phyloP scores from a whole-genome alignment of 23 tunicate genomes.

The Styela clava region DNA sequence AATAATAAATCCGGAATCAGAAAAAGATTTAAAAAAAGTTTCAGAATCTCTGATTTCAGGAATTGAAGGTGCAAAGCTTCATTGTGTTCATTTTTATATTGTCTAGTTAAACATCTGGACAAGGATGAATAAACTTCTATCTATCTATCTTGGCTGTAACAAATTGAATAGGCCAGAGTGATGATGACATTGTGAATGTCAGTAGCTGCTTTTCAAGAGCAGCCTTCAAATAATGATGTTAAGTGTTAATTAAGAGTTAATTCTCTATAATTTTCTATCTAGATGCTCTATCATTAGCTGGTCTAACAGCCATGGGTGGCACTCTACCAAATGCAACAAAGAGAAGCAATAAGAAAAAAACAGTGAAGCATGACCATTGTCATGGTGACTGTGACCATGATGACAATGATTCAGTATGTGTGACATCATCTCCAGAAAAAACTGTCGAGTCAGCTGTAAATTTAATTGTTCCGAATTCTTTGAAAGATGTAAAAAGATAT shows the following conservation, averaged over 20 bases:
- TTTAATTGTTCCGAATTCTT: slow-evolving; percentile 12
- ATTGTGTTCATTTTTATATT: neutral
- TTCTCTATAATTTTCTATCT: neutral
- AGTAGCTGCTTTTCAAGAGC: too few relatives aligned
- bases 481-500: neutral
- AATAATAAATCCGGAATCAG: neutral
- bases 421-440: neutral
- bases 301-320: neutral
- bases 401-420: slow-evolving; percentile 5
- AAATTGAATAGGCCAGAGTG: too few relatives aligned
- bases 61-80: slow-evolving; percentile 16
- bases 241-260: too few relatives aligned
- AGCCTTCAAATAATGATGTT: too few relatives aligned
- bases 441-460: slow-evolving; percentile 5
- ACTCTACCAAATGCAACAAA: neutral
- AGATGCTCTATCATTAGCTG: neutral
- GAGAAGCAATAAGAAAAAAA: neutral
- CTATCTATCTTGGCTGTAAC: too few relatives aligned
- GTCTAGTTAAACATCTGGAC: too few relatives aligned
- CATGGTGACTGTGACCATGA: neutral
- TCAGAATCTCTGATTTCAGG: slow-evolving; percentile 8
- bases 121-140: too few relatives aligned
- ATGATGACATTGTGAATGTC: neutral
- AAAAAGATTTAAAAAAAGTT: neutral
- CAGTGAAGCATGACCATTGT: neutral